A percentile compares a stretch with the other conserved stretches of the same genome.
These are phyloP conservation scores for Esperia sulphurella DNA, from an alignment of 2,888 invertebrate genomes.

Conservation along the genomic window DNA sequence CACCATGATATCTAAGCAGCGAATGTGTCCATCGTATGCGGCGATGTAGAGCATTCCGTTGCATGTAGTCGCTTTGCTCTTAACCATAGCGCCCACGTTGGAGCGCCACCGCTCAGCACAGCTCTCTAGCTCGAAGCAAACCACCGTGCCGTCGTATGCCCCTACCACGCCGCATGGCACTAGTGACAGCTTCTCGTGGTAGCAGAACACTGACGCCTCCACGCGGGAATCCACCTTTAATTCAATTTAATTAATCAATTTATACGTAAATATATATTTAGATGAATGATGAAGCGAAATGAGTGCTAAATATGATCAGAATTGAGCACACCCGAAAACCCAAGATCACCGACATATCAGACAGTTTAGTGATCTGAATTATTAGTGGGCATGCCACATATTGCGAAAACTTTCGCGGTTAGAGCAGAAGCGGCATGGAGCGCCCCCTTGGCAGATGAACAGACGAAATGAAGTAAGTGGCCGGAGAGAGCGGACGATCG, in stretches of 20 bases:
- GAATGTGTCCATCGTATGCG: slow-evolving; percentile 84
- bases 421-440: too few relatives aligned
- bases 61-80: slow-evolving; percentile 72
- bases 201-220: slow-evolving; percentile 82
- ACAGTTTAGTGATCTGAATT: too few relatives aligned
- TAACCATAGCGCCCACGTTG: slow-evolving; percentile 81
- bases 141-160: slow-evolving; percentile 86
- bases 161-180: slow-evolving; percentile 82
- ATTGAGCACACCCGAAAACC: too few relatives aligned
- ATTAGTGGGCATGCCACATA: too few relatives aligned
- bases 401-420: too few relatives aligned
- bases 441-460: too few relatives aligned
- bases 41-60: slow-evolving; percentile 80
- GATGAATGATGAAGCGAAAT: too few relatives aligned
- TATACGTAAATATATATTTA: too few relatives aligned
- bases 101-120: slow-evolving; percentile 81
- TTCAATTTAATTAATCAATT: too few relatives aligned
- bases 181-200: slow-evolving; percentile 27
- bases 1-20: slow-evolving; percentile 79
- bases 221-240: slow-evolving; percentile 83
- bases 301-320: not conserved
- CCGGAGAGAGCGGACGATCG: too few relatives aligned
- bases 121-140: slow-evolving; percentile 79
- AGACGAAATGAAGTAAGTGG: too few relatives aligned
- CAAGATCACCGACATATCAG: too few relatives aligned